These are phyloP conservation scores for Tupaia tana DNA, from an alignment of 2,113 vertebrate species.

Conservation along the genomic window DNA sequence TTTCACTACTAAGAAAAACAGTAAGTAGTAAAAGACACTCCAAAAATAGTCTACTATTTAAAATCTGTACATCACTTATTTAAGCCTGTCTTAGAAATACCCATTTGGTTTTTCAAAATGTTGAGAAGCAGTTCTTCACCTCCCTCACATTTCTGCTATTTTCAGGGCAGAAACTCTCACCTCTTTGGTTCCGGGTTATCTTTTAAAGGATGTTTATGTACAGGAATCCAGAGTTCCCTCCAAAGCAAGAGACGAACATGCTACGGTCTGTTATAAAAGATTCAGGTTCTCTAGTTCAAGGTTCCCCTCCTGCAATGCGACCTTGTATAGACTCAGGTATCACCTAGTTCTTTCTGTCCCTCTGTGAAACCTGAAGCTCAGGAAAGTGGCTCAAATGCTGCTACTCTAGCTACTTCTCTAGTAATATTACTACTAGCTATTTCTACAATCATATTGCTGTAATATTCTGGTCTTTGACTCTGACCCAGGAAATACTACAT, in stretches of 20 bases:
- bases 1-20: not conserved
- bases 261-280: not conserved
- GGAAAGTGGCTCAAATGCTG: not conserved
- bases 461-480: not conserved
- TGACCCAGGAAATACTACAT: not conserved
- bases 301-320: not conserved
- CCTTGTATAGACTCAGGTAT: not conserved
- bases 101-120: conserved; percentile 8
- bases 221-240: not conserved
- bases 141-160: not conserved
- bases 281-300: not conserved
- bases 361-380: not conserved
- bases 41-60: not conserved
- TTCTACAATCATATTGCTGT: not conserved
- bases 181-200: not conserved
- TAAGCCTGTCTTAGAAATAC: conserved; percentile 6
- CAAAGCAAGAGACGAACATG: not conserved
- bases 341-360: not conserved
- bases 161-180: not conserved
- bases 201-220: not conserved
- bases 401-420: not conserved
- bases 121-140: conserved; percentile 7
- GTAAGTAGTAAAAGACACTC: not conserved
- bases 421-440: too few relatives aligned
- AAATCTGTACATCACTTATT: not conserved